Evolutionary conservation across 1,140 invertebrate genomes (phyloP).

Genomic region (Cotesia typhae): DNA sequence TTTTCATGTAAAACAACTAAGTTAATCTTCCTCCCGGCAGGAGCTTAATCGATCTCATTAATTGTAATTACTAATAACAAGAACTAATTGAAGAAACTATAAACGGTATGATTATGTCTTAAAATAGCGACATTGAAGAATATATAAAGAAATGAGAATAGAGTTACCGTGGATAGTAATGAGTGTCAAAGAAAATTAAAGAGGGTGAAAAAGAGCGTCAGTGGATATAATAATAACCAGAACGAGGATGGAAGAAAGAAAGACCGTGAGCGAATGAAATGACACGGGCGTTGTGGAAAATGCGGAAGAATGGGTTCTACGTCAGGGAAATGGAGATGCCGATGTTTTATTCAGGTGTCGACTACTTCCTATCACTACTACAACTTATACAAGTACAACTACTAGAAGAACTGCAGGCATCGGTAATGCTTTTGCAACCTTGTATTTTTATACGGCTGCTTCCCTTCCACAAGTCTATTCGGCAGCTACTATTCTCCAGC

Average conservation of each 20-base stretch:
- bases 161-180: neutral
- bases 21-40: too few relatives aligned
- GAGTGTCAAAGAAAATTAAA: constrained; percentile 8
- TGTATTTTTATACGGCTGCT: neutral
- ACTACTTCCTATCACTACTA: constrained; percentile 3
- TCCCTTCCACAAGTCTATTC: neutral
- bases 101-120: too few relatives aligned
- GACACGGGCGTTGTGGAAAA: constrained; percentile 4
- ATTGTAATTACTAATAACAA: too few relatives aligned
- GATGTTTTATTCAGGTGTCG: constrained; percentile 48
- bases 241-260: neutral
- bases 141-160: neutral
- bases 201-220: neutral
- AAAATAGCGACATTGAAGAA: too few relatives aligned
- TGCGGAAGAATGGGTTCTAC: constrained; percentile 11
- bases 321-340: constrained; percentile 19
- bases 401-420: too few relatives aligned
- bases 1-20: too few relatives aligned
- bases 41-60: too few relatives aligned
- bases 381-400: too few relatives aligned
- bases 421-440: too few relatives aligned
- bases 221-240: neutral
- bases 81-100: too few relatives aligned
- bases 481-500: constrained; percentile 39
- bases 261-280: constrained; percentile 14